Conservation (phyloP, 2,797 vertebrate genomes). For the Pipistrellus pipistrellus region DNA sequence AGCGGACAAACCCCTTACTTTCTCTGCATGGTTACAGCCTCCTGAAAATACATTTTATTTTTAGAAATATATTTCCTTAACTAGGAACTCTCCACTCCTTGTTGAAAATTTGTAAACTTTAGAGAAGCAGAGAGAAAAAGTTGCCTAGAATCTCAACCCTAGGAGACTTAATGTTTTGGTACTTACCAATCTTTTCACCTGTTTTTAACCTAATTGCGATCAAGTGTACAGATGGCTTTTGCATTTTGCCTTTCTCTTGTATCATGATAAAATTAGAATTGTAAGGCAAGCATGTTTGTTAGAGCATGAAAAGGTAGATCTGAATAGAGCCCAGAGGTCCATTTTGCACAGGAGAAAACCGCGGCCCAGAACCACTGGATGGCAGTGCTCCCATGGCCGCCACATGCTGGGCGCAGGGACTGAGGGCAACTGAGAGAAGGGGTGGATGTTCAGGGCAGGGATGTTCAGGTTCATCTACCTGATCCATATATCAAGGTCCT, state of each 20-base stretch:
- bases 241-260: neutral
- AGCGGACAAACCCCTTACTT: neutral
- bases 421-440: accelerated
- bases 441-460: accelerated
- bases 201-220: neutral
- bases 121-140: neutral
- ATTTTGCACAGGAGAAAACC: too few relatives aligned
- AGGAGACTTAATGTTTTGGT: neutral
- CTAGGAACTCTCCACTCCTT: neutral
- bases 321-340: too few relatives aligned
- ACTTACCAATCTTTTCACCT: neutral
- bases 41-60: neutral
- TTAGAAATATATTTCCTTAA: neutral
- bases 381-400: neutral
- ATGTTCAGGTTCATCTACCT: too few relatives aligned
- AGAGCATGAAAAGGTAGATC: neutral
- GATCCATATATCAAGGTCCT: accelerated
- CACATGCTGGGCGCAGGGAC: neutral
- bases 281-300: neutral
- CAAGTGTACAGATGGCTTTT: neutral
- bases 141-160: neutral
- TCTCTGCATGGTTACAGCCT: neutral
- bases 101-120: constrained; percentile 19
- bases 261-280: neutral
- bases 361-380: neutral